Evolutionary conservation across 2,113 vertebrate species (phyloP).

Genomic region (Barnardius zonarius): DNA sequence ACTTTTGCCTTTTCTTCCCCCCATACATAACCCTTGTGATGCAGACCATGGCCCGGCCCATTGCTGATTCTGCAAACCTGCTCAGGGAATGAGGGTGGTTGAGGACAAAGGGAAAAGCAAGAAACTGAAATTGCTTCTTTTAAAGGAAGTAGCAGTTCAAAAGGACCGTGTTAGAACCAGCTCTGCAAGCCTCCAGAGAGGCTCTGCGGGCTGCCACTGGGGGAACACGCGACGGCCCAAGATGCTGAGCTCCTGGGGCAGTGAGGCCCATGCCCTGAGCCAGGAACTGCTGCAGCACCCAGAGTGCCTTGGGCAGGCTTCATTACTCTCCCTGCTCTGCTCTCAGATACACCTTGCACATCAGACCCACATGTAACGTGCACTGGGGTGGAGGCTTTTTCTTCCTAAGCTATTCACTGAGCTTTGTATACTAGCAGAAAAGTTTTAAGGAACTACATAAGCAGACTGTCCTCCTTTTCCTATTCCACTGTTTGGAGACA

Average conservation of each 20-base stretch:
- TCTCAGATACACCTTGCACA: accelerated
- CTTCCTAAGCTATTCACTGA: neutral
- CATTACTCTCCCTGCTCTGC: neutral
- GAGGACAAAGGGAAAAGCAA: neutral
- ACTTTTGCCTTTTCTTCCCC: neutral
- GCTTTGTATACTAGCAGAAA: neutral
- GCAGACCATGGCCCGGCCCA: neutral
- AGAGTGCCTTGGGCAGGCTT: accelerated
- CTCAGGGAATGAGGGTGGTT: accelerated
- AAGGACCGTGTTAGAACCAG: neutral
- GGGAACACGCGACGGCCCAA: accelerated
- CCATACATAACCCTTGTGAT: neutral
- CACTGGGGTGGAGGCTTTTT: neutral
- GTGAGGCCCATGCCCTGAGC: accelerated
- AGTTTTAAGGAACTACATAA: neutral
- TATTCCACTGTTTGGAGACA: neutral
- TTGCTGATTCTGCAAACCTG: neutral
- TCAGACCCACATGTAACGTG: neutral
- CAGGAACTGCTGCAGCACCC: neutral
- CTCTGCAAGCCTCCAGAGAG: neutral
- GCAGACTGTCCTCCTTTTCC: neutral
- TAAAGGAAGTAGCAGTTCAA: neutral
- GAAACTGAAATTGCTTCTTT: neutral
- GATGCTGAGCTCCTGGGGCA: neutral
- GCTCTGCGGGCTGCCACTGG: neutral